Evolutionary conservation across 1,140 invertebrate genomes (phyloP).

Genomic region (Stegodyphus dumicola): DNA sequence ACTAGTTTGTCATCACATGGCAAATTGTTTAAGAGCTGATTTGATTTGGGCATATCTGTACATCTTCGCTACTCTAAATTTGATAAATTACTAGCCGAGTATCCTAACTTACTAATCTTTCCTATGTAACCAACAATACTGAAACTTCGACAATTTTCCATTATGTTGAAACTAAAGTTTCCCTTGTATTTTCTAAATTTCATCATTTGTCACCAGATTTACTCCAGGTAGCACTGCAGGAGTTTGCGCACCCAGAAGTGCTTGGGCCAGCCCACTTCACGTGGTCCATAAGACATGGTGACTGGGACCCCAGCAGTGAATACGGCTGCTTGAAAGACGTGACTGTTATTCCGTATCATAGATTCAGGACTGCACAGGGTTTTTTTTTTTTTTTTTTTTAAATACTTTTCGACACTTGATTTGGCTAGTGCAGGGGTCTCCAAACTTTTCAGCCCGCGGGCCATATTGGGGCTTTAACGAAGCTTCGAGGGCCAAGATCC

Average conservation of each 20-base stretch:
- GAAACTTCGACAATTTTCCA: slow-evolving; percentile 64
- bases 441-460: no score
- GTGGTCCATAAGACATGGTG: slow-evolving; percentile 60
- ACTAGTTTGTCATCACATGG: no score
- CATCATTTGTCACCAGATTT: background rate
- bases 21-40: no score
- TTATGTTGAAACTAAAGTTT: slow-evolving; percentile 70
- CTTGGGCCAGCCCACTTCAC: slow-evolving; percentile 56
- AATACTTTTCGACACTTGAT: no score
- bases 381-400: no score
- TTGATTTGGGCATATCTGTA: background rate
- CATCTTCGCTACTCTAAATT: background rate
- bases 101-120: background rate
- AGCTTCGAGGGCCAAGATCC: no score
- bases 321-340: slow-evolving; percentile 61
- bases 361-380: slow-evolving; percentile 62
- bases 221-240: background rate
- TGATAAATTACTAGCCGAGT: background rate
- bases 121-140: background rate
- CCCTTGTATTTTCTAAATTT: slow-evolving; percentile 61
- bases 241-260: background rate
- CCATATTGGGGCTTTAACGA: no score
- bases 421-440: no score
- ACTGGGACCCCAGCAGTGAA: slow-evolving; percentile 61
- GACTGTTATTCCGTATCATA: slow-evolving; percentile 63